Conservation (phyloP, 1,140 invertebrate species). For the Pteromalus puparum region DNA sequence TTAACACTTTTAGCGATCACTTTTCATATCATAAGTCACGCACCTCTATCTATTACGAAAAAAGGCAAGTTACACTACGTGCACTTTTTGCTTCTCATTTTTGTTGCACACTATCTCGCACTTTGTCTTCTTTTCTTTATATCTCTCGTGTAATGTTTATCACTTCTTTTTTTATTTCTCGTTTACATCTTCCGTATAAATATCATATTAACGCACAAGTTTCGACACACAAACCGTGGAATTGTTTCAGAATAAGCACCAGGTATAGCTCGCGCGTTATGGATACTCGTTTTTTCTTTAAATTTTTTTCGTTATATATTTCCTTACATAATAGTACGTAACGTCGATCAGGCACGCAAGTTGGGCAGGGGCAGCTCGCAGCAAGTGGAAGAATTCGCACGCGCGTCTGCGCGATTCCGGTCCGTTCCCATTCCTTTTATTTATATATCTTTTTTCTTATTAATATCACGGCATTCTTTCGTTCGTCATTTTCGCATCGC, state of each 20-base stretch:
- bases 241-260: conserved; percentile 8
- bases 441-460: neutral
- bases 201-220: conserved; percentile 7
- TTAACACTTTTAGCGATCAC: conserved; percentile 16
- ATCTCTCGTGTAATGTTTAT: neutral
- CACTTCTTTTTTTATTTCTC: neutral
- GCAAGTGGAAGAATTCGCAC: conserved; percentile 67
- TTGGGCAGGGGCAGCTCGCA: conserved; percentile 72
- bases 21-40: neutral
- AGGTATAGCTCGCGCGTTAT: conserved; percentile 6
- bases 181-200: conserved; percentile 18
- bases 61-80: conserved; percentile 32
- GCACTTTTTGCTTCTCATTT: neutral
- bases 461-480: neutral
- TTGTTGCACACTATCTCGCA: neutral
- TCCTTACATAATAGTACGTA: conserved; percentile 25
- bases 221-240: conserved; percentile 11
- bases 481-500: neutral
- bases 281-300: neutral
- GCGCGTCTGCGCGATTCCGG: neutral
- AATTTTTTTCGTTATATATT: neutral
- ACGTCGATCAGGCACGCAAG: conserved; percentile 71
- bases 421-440: neutral
- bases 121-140: neutral
- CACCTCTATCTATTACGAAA: conserved; percentile 20